Evolutionary conservation across 2,888 invertebrate genomes (phyloP).

Genomic region (Agriopis leucophaearia): DNA sequence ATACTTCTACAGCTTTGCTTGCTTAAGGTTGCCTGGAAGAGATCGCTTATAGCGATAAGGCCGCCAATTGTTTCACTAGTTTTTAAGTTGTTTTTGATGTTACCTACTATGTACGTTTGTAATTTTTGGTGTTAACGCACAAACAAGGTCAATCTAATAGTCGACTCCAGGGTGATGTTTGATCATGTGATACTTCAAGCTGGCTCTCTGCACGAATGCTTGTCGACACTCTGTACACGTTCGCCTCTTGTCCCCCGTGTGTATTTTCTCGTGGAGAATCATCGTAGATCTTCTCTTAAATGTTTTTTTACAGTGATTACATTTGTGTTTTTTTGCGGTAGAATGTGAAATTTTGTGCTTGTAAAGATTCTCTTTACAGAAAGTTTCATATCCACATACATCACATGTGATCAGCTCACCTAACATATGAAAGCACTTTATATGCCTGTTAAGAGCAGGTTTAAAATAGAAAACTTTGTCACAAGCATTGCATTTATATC

Average conservation of each 20-base stretch:
- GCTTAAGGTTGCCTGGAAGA: too few relatives aligned
- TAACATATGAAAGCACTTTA: constrained; percentile 73
- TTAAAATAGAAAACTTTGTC: constrained; percentile 66
- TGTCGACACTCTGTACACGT: constrained; percentile 72
- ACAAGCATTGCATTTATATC: constrained; percentile 73
- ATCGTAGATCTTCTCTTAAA: constrained; percentile 71
- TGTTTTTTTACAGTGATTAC: constrained; percentile 75
- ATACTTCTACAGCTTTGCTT: too few relatives aligned
- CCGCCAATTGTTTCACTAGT: too few relatives aligned
- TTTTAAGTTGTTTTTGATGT: too few relatives aligned
- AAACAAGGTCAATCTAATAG: constrained; percentile 53
- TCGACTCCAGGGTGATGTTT: constrained; percentile 77
- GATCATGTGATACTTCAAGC: constrained; percentile 78
- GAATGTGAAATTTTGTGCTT: constrained; percentile 48
- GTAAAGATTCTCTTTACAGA: constrained; percentile 42
- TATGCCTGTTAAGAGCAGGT: constrained; percentile 65
- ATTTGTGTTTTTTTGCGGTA: constrained; percentile 67
- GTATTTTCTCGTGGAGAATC: constrained; percentile 71
- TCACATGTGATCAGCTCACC: constrained; percentile 69
- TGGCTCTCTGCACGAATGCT: constrained; percentile 80
- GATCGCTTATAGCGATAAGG: too few relatives aligned
- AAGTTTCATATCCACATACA: constrained; percentile 70
- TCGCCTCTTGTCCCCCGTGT: constrained; percentile 74
- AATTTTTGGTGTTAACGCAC: too few relatives aligned
- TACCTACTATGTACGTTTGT: too few relatives aligned